Evolutionary conservation across 2,888 invertebrate genomes (phyloP).

Genomic region (Cataglyphis albicans): DNA sequence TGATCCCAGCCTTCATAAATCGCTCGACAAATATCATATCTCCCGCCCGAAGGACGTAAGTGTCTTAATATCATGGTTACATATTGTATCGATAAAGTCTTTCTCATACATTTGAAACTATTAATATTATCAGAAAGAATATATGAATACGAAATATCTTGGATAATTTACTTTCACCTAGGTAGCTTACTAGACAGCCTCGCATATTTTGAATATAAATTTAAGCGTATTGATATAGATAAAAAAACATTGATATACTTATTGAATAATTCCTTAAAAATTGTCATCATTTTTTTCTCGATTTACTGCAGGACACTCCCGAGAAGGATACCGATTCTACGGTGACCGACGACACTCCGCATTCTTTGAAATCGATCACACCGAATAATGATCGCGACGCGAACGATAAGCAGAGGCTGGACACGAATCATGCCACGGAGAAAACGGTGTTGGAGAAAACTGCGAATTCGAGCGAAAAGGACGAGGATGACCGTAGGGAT

Average conservation of each 20-base stretch:
- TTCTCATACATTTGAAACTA: background rate
- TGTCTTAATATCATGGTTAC: slow-evolving; percentile 36
- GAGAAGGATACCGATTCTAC: slow-evolving; percentile 85
- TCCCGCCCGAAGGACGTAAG: slow-evolving; percentile 80
- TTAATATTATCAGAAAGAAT: background rate
- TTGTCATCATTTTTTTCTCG: background rate
- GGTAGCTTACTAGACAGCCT: background rate
- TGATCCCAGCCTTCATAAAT: slow-evolving; percentile 83
- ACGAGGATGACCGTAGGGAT: slow-evolving; percentile 72
- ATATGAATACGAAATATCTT: background rate
- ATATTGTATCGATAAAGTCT: background rate
- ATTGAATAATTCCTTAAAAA: background rate
- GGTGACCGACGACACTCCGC: slow-evolving; percentile 63
- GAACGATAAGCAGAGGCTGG: slow-evolving; percentile 54
- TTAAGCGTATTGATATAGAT: background rate
- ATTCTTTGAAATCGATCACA: slow-evolving; percentile 61
- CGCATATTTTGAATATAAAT: background rate
- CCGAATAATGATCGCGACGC: slow-evolving; percentile 84
- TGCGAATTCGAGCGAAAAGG: slow-evolving; percentile 85
- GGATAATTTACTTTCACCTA: background rate
- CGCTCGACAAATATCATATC: slow-evolving; percentile 77
- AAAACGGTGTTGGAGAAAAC: slow-evolving; percentile 41
- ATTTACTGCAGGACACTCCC: slow-evolving; percentile 80
- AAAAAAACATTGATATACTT: background rate
- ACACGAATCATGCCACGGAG: slow-evolving; percentile 59